These are phyloP conservation scores for Cecidostiba fungosa DNA, from an alignment of 2,888 invertebrate species.

Conservation along the genomic window DNA sequence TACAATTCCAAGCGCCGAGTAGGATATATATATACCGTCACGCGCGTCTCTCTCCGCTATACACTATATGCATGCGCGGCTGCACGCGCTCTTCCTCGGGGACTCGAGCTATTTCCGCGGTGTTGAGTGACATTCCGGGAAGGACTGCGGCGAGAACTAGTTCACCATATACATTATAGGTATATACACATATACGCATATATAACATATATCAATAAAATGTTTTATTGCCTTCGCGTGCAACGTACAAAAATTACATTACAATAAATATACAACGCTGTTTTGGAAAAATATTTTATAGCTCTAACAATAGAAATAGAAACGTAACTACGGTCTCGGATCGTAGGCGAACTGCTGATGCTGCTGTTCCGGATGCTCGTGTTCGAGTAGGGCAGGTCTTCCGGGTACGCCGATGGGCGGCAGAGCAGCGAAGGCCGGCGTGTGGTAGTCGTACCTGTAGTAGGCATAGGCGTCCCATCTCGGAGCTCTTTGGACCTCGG, in stretches of 20 bases:
- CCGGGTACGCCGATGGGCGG: background rate
- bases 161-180: background rate
- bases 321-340: conserved; percentile 16
- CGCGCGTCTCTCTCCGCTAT: no score
- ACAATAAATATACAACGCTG: background rate
- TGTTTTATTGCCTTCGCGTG: background rate
- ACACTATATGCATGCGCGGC: background rate
- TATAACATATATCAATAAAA: background rate
- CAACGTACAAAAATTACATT: background rate
- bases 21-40: background rate
- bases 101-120: conserved; percentile 1
- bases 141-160: background rate
- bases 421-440: conserved; percentile 69
- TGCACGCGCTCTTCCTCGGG: background rate
- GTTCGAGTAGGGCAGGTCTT: background rate
- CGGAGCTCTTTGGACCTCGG: conserved; percentile 69
- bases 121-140: background rate
- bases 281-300: background rate
- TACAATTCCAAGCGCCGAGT: conserved; percentile 7
- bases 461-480: conserved; percentile 77
- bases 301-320: no score
- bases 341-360: conserved; percentile 31
- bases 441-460: conserved; percentile 77
- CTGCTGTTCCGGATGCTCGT: conserved; percentile 5
- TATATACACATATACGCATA: background rate